Evolutionary conservation across 2,888 invertebrate species (phyloP), one percentile per base, ranked within the genome.

Genomic region (Meteorus cinctellus): DNA sequence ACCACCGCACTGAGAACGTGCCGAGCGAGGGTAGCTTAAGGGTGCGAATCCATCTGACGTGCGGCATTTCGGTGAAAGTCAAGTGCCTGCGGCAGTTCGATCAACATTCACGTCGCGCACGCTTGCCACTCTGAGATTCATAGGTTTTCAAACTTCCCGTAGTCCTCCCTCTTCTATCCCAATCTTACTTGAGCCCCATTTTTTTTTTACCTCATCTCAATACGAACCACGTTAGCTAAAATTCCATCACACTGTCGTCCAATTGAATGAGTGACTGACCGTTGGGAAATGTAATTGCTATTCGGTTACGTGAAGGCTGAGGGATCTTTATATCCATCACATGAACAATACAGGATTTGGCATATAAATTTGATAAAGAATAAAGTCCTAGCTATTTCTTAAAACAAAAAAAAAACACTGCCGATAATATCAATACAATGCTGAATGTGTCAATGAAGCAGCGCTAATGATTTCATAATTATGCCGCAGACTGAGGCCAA

Each of bases 91-190:
- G 59, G 59, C 59, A 8, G 63, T 41, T 36, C 72, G 36, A 77
- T 81, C 63, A 27, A 77, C 45, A 81, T 81, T 80, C 81, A 70
- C 77, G 77, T 78, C 81, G 78, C 80, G 80, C 72, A 75, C 78
- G 72, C 67, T 70, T 62, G 59, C 76, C 77, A 77, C 79, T 77
- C 80, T 80, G 76, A 80, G 79, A 81, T 81, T 80, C 81, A 81
- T 81, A 75, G 79, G 77, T 78, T 79, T 70, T 62, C 45, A 31
- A 63, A 73, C 55, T 78, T 73, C 59, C 51, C 24, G 34, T 34
- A 48, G 41, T 51, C 27, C 14, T 31, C 4, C 59, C 31, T 27
- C 16, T 29, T 24, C 51, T 8, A 1, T 55, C 19, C 55, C 55
- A 24, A 55, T 19, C 5, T 19, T 24, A 24, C 8, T 34, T 51